Percentiles rank a stretch among this genome's conserved stretches.
Conservation (phyloP, 2,113 vertebrate genomes). For the Ginglymostoma cirratum region DNA sequence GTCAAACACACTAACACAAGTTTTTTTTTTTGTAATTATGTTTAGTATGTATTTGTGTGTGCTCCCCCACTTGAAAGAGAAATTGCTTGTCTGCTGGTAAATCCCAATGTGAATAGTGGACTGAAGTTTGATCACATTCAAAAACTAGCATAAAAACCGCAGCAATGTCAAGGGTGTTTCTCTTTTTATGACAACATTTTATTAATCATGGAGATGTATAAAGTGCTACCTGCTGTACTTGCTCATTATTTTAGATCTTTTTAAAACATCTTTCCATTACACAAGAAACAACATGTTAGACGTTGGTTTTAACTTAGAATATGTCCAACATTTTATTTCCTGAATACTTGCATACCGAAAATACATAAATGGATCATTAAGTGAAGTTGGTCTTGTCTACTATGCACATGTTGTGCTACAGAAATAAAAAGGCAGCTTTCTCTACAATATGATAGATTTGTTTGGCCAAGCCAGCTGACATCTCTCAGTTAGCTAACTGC, state of each 20-base stretch:
- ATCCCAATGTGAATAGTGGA: background rate
- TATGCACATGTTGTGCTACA: background rate
- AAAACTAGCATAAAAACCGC: background rate
- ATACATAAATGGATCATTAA: background rate
- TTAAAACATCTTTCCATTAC: background rate
- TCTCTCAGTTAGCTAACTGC: background rate
- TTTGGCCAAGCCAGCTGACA: background rate
- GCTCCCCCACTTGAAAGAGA: background rate
- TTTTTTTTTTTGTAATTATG: background rate
- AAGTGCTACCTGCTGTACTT: background rate
- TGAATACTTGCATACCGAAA: background rate
- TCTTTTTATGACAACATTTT: background rate
- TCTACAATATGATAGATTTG: background rate
- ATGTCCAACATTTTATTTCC: background rate
- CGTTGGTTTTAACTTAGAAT: background rate
- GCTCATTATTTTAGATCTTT: background rate
- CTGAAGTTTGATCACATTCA: background rate
- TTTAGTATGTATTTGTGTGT: background rate
- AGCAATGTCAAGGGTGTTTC: background rate
- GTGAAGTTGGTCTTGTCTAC: background rate
- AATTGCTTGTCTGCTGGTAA: background rate
- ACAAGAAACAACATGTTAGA: background rate
- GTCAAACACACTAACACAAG: conserved; percentile 1
- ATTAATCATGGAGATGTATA: conserved; percentile 6
- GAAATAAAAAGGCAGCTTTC: background rate